Evolutionary conservation across 1,140 invertebrate species (phyloP).

Genomic region (Rhagoletis pomonella): DNA sequence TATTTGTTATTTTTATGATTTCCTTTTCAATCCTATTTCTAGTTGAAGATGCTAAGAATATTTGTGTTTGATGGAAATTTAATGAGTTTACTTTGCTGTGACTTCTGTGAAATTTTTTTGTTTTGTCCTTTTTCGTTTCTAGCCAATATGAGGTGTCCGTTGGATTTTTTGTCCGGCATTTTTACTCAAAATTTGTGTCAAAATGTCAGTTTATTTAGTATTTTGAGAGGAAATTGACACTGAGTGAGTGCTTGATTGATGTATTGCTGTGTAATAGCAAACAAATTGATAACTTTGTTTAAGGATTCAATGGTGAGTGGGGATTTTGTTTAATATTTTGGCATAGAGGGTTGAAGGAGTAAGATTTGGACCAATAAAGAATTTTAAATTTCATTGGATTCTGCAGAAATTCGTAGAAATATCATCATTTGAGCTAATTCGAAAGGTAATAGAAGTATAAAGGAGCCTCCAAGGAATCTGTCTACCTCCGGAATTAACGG

Average conservation of each 20-base stretch:
- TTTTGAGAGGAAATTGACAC: constrained; percentile 11
- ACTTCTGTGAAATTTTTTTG: background rate
- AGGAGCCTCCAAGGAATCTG: no score
- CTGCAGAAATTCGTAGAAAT: no score
- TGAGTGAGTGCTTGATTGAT: constrained; percentile 41
- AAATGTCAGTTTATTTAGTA: constrained; percentile 42
- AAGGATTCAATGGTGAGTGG: background rate
- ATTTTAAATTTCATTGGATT: no score
- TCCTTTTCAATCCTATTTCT: constrained; percentile 21
- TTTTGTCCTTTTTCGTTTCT: background rate
- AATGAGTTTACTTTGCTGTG: constrained; percentile 39
- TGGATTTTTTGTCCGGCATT: constrained; percentile 25
- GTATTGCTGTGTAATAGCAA: constrained; percentile 28
- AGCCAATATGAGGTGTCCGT: background rate
- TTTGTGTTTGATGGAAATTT: constrained; percentile 46
- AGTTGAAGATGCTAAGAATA: constrained; percentile 10
- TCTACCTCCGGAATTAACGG: no score
- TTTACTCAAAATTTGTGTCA: constrained; percentile 47
- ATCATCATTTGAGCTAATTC: no score
- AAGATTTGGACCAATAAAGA: no score
- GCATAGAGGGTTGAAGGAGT: no score
- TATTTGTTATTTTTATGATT: constrained; percentile 41
- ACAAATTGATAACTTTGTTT: constrained; percentile 10
- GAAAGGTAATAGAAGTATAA: no score
- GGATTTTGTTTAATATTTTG: background rate